These are phyloP conservation scores for Mythimna pallens DNA, from an alignment of 2,888 invertebrate species.

Conservation along the genomic window DNA sequence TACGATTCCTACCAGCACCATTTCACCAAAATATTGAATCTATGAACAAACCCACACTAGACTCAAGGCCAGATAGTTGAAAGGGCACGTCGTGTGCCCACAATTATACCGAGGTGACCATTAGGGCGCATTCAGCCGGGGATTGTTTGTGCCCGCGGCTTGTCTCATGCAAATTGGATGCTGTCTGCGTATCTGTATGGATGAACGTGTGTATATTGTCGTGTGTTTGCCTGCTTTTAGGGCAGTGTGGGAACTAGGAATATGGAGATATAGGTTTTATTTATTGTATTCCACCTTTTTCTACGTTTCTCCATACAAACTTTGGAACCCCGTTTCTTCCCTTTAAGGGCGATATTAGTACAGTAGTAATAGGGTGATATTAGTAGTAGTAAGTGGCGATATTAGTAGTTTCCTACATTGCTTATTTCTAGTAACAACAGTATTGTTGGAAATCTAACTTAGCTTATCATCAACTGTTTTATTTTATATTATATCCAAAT, in stretches of 20 bases:
- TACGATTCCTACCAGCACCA: background rate
- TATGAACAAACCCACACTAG: conserved; percentile 8
- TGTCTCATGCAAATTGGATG: conserved; percentile 79
- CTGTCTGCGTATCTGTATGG: conserved; percentile 47
- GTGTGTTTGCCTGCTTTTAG: conserved; percentile 20
- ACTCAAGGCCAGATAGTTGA: conserved; percentile 46
- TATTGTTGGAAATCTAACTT: no score
- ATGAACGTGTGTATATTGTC: conserved; percentile 30
- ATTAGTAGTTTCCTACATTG: no score
- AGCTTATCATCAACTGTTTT: no score
- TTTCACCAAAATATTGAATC: background rate
- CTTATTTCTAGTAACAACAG: no score
- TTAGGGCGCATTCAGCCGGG: conserved; percentile 76
- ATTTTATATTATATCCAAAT: no score
- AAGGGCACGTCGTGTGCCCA: conserved; percentile 48
- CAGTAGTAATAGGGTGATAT: no score
- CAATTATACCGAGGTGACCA: conserved; percentile 70
- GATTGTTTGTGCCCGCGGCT: conserved; percentile 76
- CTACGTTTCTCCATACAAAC: no score
- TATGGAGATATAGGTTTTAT: background rate
- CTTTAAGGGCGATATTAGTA: no score
- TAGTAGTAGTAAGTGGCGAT: no score
- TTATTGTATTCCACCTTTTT: no score
- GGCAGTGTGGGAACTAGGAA: conserved; percentile 16
- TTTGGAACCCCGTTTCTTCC: no score